Evolutionary conservation across 2,888 invertebrate genomes (phyloP).

Genomic region (Nomada goodeniana): DNA sequence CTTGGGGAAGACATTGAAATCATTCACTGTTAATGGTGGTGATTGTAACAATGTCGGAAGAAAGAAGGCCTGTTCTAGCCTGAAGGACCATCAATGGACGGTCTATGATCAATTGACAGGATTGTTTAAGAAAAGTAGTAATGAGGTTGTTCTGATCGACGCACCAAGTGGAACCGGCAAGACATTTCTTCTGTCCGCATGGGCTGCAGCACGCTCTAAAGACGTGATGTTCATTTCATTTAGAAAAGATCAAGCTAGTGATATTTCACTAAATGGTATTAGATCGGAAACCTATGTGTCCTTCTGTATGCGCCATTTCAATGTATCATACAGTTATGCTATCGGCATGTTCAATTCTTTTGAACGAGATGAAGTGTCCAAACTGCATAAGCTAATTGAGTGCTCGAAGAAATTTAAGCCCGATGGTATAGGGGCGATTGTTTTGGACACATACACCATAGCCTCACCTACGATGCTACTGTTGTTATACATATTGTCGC

Average conservation of each 20-base stretch:
- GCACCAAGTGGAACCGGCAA: slow-evolving; percentile 32
- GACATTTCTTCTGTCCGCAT: slow-evolving; percentile 19
- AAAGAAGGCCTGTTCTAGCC: neutral
- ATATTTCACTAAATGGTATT: neutral
- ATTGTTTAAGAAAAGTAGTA: neutral
- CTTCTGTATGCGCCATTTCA: slow-evolving; percentile 19
- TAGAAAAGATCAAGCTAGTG: slow-evolving; percentile 36
- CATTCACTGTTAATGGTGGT: neutral
- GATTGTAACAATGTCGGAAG: neutral
- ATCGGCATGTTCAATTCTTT: neutral
- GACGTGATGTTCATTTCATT: neutral
- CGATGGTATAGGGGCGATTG: neutral
- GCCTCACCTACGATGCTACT: slow-evolving; percentile 29
- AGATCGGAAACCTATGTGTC: slow-evolving; percentile 16
- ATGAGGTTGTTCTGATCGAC: neutral
- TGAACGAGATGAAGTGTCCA: accelerated
- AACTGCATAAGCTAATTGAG: slow-evolving; percentile 15
- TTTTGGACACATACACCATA: slow-evolving; percentile 38
- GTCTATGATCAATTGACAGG: neutral
- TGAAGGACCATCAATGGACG: neutral
- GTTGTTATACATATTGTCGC: slow-evolving; percentile 25
- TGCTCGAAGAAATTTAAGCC: neutral
- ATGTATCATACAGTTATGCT: neutral
- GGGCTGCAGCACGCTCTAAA: neutral
- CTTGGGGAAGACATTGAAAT: too few species aligned